Evolutionary conservation across 2,888 invertebrate species (phyloP).

Genomic region (Dioctria linearis): DNA sequence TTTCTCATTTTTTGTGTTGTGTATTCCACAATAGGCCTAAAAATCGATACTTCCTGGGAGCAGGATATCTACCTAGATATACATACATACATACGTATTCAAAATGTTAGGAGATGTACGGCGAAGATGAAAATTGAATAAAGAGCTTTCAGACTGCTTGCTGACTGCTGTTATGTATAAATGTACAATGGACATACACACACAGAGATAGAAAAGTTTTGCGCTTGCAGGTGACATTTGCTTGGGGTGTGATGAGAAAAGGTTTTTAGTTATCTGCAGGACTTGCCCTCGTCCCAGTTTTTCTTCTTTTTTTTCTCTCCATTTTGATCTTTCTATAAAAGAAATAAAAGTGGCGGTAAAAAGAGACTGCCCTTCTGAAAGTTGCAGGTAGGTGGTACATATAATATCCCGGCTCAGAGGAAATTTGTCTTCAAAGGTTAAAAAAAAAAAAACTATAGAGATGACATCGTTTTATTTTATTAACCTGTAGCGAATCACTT

Average conservation of each 20-base stretch:
- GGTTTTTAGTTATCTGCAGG: constrained; percentile 17
- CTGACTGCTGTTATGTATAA: not conserved
- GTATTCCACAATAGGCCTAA: constrained; percentile 20
- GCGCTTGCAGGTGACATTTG: not conserved
- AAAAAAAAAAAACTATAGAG: not conserved
- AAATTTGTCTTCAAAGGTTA: constrained; percentile 8
- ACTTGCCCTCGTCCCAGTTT: constrained; percentile 32
- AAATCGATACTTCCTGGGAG: constrained; percentile 11
- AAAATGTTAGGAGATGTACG: not conserved
- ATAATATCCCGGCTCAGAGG: not conserved
- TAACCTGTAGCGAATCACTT: not conserved
- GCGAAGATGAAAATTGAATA: constrained; percentile 11
- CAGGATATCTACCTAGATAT: not conserved
- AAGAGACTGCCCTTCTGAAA: not conserved
- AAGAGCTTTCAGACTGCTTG: constrained; percentile 3
- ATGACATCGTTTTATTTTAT: not conserved
- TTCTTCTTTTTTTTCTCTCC: not conserved
- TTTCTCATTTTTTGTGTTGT: not conserved
- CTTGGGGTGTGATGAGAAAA: not conserved
- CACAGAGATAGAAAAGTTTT: no score
- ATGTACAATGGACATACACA: no score
- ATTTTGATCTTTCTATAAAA: not conserved
- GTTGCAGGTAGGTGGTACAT: no score
- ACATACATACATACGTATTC: no score
- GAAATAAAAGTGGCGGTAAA: constrained; percentile 2